Conservation (phyloP, 2,888 invertebrate species). For the Napeogenes inachia region DNA sequence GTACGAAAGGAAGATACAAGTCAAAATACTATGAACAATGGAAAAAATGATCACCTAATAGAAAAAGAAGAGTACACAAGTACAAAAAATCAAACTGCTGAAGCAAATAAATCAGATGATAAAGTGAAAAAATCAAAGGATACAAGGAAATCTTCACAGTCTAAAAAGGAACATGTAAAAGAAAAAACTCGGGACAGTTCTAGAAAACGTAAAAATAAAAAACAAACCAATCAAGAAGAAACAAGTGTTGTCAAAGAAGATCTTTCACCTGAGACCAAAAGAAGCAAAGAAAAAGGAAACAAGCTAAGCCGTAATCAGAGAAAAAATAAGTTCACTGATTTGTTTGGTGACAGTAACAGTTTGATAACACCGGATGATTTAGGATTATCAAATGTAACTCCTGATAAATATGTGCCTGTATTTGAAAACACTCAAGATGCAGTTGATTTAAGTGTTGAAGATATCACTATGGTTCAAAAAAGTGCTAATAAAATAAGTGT, state of each 20-base stretch:
- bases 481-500: constrained; percentile 14
- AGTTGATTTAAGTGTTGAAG: constrained; percentile 39
- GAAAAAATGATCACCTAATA: constrained; percentile 13
- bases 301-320: constrained; percentile 22
- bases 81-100: constrained; percentile 9
- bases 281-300: constrained; percentile 31
- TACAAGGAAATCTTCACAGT: constrained; percentile 10
- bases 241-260: constrained; percentile 31
- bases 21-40: constrained; percentile 11
- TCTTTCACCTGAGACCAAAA: constrained; percentile 19
- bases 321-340: constrained; percentile 51
- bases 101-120: constrained; percentile 6
- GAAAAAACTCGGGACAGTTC: constrained; percentile 22
- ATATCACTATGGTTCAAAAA: constrained; percentile 17
- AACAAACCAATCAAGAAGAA: constrained; percentile 37
- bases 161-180: constrained; percentile 8
- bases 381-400: constrained; percentile 40
- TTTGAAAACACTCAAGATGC: constrained; percentile 62
- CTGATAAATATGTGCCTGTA: constrained; percentile 42
- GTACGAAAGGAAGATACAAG: constrained; percentile 5
- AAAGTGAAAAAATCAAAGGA: constrained; percentile 20
- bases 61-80: constrained; percentile 5
- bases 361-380: constrained; percentile 67
- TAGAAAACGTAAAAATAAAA: constrained; percentile 42
- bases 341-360: constrained; percentile 67